Base-by-base conservation (phyloP, 2,797 vertebrate genomes). In the Lacerta bilineata region DNA sequence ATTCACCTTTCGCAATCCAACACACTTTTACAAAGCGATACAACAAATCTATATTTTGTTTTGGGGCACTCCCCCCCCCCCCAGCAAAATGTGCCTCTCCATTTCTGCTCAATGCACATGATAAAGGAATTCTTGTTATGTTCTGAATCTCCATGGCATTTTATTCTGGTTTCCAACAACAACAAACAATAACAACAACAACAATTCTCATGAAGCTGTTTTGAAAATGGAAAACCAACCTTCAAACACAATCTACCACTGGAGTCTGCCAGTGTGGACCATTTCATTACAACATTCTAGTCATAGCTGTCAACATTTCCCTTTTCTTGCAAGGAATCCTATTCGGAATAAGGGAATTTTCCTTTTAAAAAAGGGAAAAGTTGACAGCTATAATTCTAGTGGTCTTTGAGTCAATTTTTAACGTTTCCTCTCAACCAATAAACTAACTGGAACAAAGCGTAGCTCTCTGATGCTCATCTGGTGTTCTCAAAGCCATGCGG, bases 371-470 rank as follows among this genome's bases (percentile, higher is more conserved):
- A 33, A 33, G 33, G 33, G 33, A 33, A 33, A 33, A 33, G 33
- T 33, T 33, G 33, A 33, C 33, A 33, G 33, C 33, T 33, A 33
- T 33, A 33, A 92, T 64, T 23, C 66, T 74, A 88, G 85, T 87
- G 69, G 79, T 43, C 88, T 91, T 88, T 84, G 69, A 46, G 33
- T 80, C 90, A 91, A 9, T 74, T 94, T 91, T 92, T 74, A 93
- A 91, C 93, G 83, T 75, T 86, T 91, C 91, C 41, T 90, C 50
- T 88, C 85, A 87, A 72, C 80, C 33, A 93, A 93, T 93, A 91
- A 85, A 91, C 69, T 83, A 88, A 74, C 84, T 93, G 80, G 92
- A 96, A 95, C 64, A 91, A 91, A 93, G 84, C 23, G 86, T 89
- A 92, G 77, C 1, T 39, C 82, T 89, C 81, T 74, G 61, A 5